Evolutionary conservation across 2,113 vertebrate genomes (phyloP), one percentile per base, ranked within the genome.

Genomic region (Pandion haliaetus): DNA sequence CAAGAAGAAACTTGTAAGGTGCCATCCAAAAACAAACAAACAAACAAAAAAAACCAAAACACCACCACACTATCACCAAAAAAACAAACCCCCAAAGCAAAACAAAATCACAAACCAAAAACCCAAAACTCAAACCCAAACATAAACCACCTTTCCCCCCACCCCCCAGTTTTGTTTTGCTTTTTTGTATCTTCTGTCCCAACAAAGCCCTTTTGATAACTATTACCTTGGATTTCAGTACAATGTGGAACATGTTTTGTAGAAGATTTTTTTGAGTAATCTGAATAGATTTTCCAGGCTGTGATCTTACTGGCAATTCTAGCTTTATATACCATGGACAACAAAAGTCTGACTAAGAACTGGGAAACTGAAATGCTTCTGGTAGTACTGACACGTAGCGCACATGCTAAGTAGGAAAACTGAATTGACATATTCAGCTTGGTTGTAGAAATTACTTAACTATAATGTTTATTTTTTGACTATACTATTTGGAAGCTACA

Each of bases 341-440:
- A 44, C 2, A 0, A 11, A 65, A 91, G 15, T 9, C 8, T 3
- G 3, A 1, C 14, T 8, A 40, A 82, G n/a, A 40, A 61, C 1
- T 4, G 16, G 19, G 8, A 86, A 83, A 7, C 47, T 61, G 23
- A 86, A 86, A 90, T 38, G 21, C 17, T 80, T 61, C 36, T 58
- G 19, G 11, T 31, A 44, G 13, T 21, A 40, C 4, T n/a, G 40
- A 69, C 34, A 55, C 9, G 8, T 49, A 67, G 14, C 0, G 1
- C 1, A 16, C 1, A 14, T 5, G 2, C 5, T 32, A 20, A 28
- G 38, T 17, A 38, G 4, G 17, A 88, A 88, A 82, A 28, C 3
- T 14, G 8, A 82, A 3, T 2, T 63, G 25, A 52, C 10, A 9
- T 20, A 58, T 24, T 49, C 13, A 32, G 12, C 11, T 54, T 34